A percentile compares a stretch with the other conserved stretches of the same genome.
phyloP scores from a whole-genome alignment of 2,797 vertebrate genomes.

The Peromyscus aztecus region DNA sequence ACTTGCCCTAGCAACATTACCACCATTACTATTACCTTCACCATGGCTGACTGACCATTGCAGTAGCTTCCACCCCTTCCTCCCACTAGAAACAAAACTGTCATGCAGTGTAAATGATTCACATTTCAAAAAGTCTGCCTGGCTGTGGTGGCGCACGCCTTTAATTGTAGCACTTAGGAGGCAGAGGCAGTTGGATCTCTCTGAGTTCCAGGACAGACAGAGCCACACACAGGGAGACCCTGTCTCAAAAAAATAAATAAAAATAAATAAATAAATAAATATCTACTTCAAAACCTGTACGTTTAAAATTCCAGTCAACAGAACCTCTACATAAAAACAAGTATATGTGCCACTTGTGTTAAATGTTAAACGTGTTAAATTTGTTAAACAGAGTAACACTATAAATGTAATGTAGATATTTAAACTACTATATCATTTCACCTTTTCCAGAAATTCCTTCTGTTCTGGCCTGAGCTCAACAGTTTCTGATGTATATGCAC shows the following conservation, averaged over 20 bases:
- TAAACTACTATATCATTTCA: not conserved
- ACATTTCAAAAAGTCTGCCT: not conserved
- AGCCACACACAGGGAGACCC: no score
- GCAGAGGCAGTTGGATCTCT: not conserved
- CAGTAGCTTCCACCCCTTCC: not conserved
- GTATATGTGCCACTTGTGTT: slow-evolving; percentile 13
- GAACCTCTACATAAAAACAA: not conserved
- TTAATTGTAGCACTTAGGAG: not conserved
- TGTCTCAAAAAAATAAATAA: not conserved
- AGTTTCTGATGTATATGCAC: not conserved
- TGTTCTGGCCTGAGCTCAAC: not conserved
- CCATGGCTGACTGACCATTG: not conserved
- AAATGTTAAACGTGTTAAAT: slow-evolving; percentile 45
- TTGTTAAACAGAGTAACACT: not conserved
- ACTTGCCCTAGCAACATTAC: not conserved
- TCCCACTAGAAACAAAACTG: not conserved
- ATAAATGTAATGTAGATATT: slow-evolving; percentile 8
- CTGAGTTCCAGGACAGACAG: not conserved
- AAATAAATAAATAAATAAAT: no score
- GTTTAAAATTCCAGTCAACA: slow-evolving; percentile 47
- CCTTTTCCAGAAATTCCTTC: not conserved
- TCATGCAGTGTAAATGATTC: slow-evolving; percentile 1
- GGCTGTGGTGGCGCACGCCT: not conserved
- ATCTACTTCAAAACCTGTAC: not conserved
- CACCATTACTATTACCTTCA: not conserved